Evolutionary conservation across 2,113 vertebrate genomes (phyloP), one percentile per base, ranked within the genome.

Genomic region (Capreolus pygargus): DNA sequence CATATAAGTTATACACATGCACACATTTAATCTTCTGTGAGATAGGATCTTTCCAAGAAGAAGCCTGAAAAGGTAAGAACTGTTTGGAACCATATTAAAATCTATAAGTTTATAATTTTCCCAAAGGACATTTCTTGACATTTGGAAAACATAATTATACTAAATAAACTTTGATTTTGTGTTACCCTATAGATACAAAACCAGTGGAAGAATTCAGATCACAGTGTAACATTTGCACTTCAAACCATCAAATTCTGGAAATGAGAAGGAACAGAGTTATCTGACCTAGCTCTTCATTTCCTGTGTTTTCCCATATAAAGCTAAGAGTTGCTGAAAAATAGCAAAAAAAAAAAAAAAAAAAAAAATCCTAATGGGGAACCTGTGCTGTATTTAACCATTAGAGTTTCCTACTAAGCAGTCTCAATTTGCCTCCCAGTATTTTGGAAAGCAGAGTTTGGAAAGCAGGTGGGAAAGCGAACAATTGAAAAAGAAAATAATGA

Each of bases 371-470:
- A 30, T 83, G 87, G 70, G 6, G 94, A 91, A 93, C 25, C 5
- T 87, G 12, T 67, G 15, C 30, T 89, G 0, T 33, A 47, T 83
- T 86, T 91, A 58, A 67, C 28, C 17, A 64, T 45, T 89, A 17
- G 23, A 83, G 15, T 2, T 67, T 2, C 79, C 12, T 50, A 23
- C 8, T 9, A 89, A 7, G 58, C 25, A 89, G 5, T 2, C 25
- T 92, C 50, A 79, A 1, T 96, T 85, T 84, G 33, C 85, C n/a
- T 97, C 39, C 39, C 27, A 96, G 43, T 1, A 87, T 92, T 96
- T 93, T 83, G n/a, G n/a, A n/a, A n/a, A n/a, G n/a, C n/a, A 74
- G 36, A 36, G 16, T 95, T 96, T 96, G 39, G 39, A 90, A 96
- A 89, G 39, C 74, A 84, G 11, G 58, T 54, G 8, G 50, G 8